Percentiles rank a stretch among this genome's conserved stretches.
phyloP scores from a whole-genome alignment of 1,140 invertebrate species.

The Wasmannia auropunctata region DNA sequence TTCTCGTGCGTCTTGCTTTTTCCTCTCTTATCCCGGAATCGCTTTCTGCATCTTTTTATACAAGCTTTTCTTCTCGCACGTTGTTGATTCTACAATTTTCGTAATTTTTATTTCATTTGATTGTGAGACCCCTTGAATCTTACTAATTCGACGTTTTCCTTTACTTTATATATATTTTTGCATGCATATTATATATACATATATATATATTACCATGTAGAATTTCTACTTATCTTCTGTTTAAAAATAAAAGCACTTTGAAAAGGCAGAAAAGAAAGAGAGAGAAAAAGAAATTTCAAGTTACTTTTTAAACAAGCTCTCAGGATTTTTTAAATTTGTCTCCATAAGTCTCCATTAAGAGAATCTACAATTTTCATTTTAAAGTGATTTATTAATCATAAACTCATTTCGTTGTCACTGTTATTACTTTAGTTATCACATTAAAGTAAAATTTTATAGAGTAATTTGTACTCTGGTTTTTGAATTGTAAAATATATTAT shows the following conservation, averaged over 20 bases:
- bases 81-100: neutral
- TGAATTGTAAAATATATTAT: neutral
- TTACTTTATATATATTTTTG: neutral
- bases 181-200: neutral
- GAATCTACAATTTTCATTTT: neutral
- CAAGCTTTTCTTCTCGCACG: neutral
- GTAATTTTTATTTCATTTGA: neutral
- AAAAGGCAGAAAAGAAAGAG: neutral
- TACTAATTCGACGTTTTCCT: neutral
- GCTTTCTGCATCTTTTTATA: neutral
- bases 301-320: neutral
- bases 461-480: neutral
- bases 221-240: neutral
- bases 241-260: neutral
- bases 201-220: neutral
- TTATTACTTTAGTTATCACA: neutral
- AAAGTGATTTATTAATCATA: neutral
- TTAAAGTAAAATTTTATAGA: neutral
- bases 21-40: neutral
- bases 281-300: neutral
- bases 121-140: neutral
- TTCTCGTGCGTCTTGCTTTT: neutral
- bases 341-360: neutral
- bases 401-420: neutral
- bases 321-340: neutral